phyloP scores from a whole-genome alignment of 2,888 invertebrate species.

The Poecilobothrus nobilitatus region DNA sequence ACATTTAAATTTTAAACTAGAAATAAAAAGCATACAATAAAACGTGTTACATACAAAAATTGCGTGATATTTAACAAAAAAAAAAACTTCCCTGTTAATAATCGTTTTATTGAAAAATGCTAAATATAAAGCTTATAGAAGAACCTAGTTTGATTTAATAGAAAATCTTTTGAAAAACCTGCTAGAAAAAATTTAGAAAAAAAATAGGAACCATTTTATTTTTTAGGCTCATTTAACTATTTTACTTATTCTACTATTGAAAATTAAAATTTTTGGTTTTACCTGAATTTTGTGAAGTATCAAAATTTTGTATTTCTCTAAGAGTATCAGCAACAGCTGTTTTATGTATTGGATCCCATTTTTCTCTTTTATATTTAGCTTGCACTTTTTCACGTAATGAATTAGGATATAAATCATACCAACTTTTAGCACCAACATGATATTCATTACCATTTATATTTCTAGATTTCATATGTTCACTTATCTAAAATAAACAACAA shows the following conservation, averaged over 20 bases:
- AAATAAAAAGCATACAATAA: no score
- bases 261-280: constrained; percentile 20
- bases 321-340: constrained; percentile 67
- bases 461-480: constrained; percentile 32
- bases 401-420: constrained; percentile 78
- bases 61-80: not conserved
- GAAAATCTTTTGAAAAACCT: not conserved
- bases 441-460: constrained; percentile 79
- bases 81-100: not conserved
- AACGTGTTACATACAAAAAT: no score
- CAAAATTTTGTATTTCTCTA: constrained; percentile 67
- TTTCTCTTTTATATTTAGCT: constrained; percentile 67
- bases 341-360: constrained; percentile 81
- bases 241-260: no score
- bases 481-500: constrained; percentile 27
- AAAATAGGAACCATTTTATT: no score
- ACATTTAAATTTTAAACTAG: no score
- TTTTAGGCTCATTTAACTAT: no score
- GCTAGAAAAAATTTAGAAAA: not conserved
- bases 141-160: not conserved
- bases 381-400: constrained; percentile 73
- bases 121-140: not conserved
- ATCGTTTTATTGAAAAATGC: constrained; percentile 1
- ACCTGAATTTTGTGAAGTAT: constrained; percentile 51
- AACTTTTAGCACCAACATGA: constrained; percentile 78